Base-by-base conservation (phyloP, 2,113 vertebrate species). In the Glaucomys volans region DNA sequence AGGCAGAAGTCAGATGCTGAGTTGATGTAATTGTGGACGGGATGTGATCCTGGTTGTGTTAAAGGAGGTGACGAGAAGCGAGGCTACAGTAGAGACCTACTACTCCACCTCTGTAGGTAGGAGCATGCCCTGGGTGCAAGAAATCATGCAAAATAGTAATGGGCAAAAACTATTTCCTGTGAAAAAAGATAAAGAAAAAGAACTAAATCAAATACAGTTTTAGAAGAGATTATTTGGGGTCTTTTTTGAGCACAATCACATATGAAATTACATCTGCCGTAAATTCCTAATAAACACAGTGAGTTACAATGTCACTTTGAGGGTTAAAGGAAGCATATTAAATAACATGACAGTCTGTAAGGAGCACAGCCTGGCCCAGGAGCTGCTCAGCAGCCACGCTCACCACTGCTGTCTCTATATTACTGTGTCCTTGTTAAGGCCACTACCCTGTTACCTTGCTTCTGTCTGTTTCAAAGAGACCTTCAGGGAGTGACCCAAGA, bases 261-360 rank as follows among this genome's bases (percentile, higher is more conserved):
- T 30, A 76, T n/a, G 6, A 88, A 50, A 66, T 44, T 28, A n/a
- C 44, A 67, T 59, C 4, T 76, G 75, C 57, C 54, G 67, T 37
- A 0, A 44, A 32, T n/a, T 66, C 75, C n/a, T 82, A 10, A 44
- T 22, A 44, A 32, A 28, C 37, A 0, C 67, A 40, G 5, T 37
- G 40, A 22, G 1, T 69, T 8, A 37, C 1, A 40, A 12, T 16
- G 0, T 20, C 8, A 0, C 13, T 50, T 42, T 76, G 2, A n/a
- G 67, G 14, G 57, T 59, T 47, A 82, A 54, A 84, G 22, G 1
- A n/a, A 13, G 52, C 7, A 40, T 2, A 35, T 30, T 76, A 57
- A 32, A n/a, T 4, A 72, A 4, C 7, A 30, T 20, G n/a, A 18
- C 22, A 42, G 8, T 10, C 35, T 0, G 1, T 24, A 4, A 10